phyloP scores from a whole-genome alignment of 2,888 invertebrate species.

The Iselma pallidipennis region DNA sequence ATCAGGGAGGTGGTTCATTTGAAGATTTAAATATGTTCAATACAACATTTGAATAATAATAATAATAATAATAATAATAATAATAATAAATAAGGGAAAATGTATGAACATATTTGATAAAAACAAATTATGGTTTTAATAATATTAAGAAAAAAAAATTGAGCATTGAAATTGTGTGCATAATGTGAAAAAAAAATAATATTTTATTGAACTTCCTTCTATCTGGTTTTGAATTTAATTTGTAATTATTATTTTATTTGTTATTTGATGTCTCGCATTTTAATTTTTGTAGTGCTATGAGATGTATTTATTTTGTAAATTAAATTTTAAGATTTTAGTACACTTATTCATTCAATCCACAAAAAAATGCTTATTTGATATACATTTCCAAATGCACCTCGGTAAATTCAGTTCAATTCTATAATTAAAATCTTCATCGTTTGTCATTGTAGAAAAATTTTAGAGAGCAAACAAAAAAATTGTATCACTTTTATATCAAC shows the following conservation, averaged over 20 bases:
- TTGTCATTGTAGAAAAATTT: neutral
- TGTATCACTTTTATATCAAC: neutral
- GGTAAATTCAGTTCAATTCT: neutral
- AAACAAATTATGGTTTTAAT: constrained; percentile 3
- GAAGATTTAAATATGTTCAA: constrained; percentile 92
- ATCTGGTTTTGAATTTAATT: neutral
- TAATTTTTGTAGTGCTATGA: constrained; percentile 19
- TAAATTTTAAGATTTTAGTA: constrained; percentile 29
- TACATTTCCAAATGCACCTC: neutral
- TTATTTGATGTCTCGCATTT: constrained; percentile 21
- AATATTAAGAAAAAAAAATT: neutral
- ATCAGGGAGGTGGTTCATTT: constrained; percentile 82
- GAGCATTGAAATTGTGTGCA: constrained; percentile 16
- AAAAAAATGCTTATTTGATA: neutral
- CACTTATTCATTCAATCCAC: constrained; percentile 5
- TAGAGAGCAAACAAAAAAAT: neutral
- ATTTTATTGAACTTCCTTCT: constrained; percentile 15
- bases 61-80: constrained; percentile 7
- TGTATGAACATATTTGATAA: constrained; percentile 3
- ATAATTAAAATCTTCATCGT: neutral
- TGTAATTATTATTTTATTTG: constrained; percentile 16
- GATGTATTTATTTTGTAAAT: constrained; percentile 30
- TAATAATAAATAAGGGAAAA: neutral
- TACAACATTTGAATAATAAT: constrained; percentile 71
- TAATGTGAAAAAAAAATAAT: constrained; percentile 11